Evolutionary conservation across 2,888 invertebrate species (phyloP), one percentile per base, ranked within the genome.

Genomic region (Tipula vernalis): DNA sequence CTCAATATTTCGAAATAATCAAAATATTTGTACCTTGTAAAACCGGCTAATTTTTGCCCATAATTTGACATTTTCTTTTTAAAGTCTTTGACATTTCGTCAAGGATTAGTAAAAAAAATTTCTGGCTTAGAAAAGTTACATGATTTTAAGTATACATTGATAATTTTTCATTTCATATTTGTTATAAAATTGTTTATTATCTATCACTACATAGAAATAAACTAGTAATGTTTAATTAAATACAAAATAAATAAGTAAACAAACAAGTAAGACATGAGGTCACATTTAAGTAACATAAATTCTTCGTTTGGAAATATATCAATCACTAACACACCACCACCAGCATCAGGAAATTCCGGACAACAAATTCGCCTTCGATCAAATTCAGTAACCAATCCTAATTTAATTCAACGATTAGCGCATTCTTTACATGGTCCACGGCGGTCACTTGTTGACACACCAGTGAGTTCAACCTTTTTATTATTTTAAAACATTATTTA

Each of bases 331-430:
- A 83, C 87, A 71, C 10, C 87, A 36, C 57, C 86, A 28, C 28
- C 28, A 10, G 41, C 87, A n/a, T 41, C 83, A 12, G 18, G 12
- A 6, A 28, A 36, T 41, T 91, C 91, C 88, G 90, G 91, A 87
- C 91, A 91, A 87, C 91, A 91, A 87, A 91, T 91, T 5, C 90
- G 91, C 18, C 90, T 91, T 39, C 90, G 91, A 36, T 90, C 91
- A 85, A 89, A 90, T 71, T 91, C 91, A 36, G 15, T 86, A 57
- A 57, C 51, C 42, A 86, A 41, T 86, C 86, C 85, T 13, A 84
- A 84, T 84, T 41, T 41, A 10, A 42, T 85, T 44, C 85, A 85
- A 85, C n/a, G 85, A 1, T 85, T 85, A 13, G 85, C 85, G 44
- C 18, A 18, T 42, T 42, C 85, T 8, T 41, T 84, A 39, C 84